phyloP scores from a whole-genome alignment of 2,888 invertebrate species.

The Amorpha juglandis region DNA sequence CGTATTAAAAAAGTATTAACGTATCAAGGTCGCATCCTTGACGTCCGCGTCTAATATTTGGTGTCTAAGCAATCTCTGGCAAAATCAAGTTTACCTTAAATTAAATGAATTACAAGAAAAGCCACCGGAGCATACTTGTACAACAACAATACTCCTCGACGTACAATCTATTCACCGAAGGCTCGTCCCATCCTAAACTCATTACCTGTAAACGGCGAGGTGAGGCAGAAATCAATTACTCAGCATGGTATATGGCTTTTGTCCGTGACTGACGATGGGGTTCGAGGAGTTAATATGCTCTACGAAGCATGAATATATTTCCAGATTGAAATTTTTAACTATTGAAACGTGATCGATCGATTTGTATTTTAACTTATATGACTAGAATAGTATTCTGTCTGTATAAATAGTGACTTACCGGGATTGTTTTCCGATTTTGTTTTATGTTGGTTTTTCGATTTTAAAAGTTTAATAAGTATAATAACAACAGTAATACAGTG shows the following conservation, averaged over 20 bases:
- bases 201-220: slow-evolving; percentile 15
- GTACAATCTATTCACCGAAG: neutral
- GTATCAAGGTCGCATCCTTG: too few relatives aligned
- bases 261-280: slow-evolving; percentile 2
- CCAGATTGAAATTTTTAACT: neutral
- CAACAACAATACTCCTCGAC: neutral
- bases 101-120: neutral
- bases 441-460: too few relatives aligned
- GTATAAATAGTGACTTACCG: too few relatives aligned
- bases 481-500: too few relatives aligned
- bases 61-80: too few relatives aligned
- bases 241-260: slow-evolving; percentile 14
- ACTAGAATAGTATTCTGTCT: neutral
- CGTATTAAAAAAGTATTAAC: too few relatives aligned
- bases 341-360: neutral
- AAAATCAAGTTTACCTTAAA: too few relatives aligned
- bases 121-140: neutral
- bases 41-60: too few relatives aligned
- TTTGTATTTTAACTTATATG: neutral
- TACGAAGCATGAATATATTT: neutral
- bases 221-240: slow-evolving; percentile 19
- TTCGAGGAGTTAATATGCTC: neutral
- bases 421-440: too few relatives aligned
- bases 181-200: slow-evolving; percentile 13
- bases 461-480: too few relatives aligned